These are phyloP conservation scores for Platycheirus albimanus DNA, from an alignment of 2,888 invertebrate species.

Conservation along the genomic window DNA sequence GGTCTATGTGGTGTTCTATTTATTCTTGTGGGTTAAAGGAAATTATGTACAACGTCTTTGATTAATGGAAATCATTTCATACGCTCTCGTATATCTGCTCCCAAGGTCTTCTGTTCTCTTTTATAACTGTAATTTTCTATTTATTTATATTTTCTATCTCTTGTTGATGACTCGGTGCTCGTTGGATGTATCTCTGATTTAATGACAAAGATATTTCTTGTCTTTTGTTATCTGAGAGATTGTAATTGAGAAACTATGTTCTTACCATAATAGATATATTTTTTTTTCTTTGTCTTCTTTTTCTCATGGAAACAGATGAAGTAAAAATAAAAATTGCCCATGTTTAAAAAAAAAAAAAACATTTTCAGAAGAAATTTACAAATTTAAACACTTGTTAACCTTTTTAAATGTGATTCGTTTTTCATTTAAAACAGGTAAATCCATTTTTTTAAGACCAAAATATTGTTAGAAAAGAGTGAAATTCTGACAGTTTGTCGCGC, in stretches of 20 bases:
- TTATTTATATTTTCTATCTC: too few relatives aligned
- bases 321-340: background rate
- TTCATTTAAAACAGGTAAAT: background rate
- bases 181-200: slow-evolving; percentile 1
- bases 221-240: slow-evolving; percentile 3
- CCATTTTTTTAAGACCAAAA: background rate
- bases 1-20: slow-evolving; percentile 25
- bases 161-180: background rate
- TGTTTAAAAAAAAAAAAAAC: background rate
- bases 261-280: too few relatives aligned
- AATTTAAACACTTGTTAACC: too few relatives aligned
- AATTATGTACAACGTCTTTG: slow-evolving; percentile 47
- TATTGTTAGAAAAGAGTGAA: too few relatives aligned
- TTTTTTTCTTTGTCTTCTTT: too few relatives aligned
- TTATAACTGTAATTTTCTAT: too few relatives aligned
- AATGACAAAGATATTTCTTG: slow-evolving; percentile 14
- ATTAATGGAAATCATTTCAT: slow-evolving; percentile 37
- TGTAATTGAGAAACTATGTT: slow-evolving; percentile 22
- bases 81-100: background rate
- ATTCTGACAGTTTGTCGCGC: too few relatives aligned
- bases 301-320: background rate
- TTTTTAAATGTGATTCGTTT: background rate
- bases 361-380: too few relatives aligned
- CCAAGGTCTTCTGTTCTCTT: slow-evolving; percentile 10
- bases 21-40: slow-evolving; percentile 37